Conservation (phyloP, 1,140 invertebrate genomes). For the Microplitis demolitor region DNA sequence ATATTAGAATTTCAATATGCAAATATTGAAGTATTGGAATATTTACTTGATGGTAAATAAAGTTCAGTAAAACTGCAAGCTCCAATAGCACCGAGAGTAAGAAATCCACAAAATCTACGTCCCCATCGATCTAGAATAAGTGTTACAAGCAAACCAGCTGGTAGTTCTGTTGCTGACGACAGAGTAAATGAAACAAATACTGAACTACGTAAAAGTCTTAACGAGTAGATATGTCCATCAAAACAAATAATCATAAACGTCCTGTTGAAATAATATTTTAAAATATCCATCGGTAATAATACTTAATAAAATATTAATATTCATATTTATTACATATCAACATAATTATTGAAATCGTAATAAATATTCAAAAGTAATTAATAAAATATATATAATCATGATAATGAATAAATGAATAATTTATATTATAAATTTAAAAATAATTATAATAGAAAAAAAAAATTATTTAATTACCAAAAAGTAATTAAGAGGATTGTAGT, state of each 20-base stretch:
- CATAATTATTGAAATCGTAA: too few relatives aligned
- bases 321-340: too few relatives aligned
- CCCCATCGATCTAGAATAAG: conserved; percentile 71
- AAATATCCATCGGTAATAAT: background rate
- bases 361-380: too few relatives aligned
- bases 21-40: background rate
- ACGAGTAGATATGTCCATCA: conserved; percentile 71
- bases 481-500: conserved; percentile 65
- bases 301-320: too few relatives aligned
- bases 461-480: conserved; percentile 54
- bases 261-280: conserved; percentile 49
- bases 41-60: conserved; percentile 46
- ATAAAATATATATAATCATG: background rate
- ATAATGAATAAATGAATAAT: background rate
- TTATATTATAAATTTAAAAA: background rate
- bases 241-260: conserved; percentile 68
- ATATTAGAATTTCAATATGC: background rate
- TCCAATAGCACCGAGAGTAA: conserved; percentile 62
- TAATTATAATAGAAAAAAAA: background rate
- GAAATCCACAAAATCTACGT: conserved; percentile 65
- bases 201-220: conserved; percentile 68
- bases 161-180: conserved; percentile 72
- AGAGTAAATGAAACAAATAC: conserved; percentile 74
- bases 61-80: conserved; percentile 61
- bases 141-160: conserved; percentile 70